Conservation (phyloP, 2,113 vertebrate genomes). For the Urocynchramus pylzowi region DNA sequence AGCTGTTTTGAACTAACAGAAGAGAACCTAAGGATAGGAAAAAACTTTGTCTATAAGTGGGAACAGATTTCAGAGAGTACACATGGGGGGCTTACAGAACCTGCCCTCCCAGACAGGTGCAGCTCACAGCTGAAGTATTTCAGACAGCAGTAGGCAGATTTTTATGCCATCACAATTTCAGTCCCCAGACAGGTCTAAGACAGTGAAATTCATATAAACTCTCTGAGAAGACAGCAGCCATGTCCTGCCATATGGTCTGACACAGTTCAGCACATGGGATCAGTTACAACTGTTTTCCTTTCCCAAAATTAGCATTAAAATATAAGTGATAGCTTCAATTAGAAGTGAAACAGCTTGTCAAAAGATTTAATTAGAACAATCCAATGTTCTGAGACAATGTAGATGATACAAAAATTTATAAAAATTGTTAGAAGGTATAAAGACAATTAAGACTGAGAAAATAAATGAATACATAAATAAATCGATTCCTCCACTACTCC, state of each 20-base stretch:
- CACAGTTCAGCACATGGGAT: constrained; percentile 6
- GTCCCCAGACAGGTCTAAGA: background rate
- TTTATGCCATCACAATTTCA: background rate
- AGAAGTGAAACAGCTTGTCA: background rate
- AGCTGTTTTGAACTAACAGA: background rate
- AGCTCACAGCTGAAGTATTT: background rate
- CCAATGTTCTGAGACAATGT: background rate
- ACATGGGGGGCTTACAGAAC: background rate
- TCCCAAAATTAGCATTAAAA: constrained; percentile 44
- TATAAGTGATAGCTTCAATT: constrained; percentile 34
- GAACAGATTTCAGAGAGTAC: background rate
- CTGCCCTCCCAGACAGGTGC: background rate
- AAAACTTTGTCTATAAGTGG: background rate
- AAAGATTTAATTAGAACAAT: constrained; percentile 27
- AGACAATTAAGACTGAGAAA: background rate
- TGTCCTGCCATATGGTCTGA: constrained; percentile 52
- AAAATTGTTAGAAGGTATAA: background rate
- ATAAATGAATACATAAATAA: background rate
- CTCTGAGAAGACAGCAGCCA: constrained; percentile 8
- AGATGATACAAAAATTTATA: background rate
- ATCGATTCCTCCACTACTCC: background rate
- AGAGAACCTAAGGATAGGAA: background rate
- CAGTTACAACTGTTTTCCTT: background rate
- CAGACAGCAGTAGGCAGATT: background rate
- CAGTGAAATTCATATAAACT: background rate